Base-by-base conservation (phyloP, 2,797 vertebrate genomes). In the Poecilia velifera region DNA sequence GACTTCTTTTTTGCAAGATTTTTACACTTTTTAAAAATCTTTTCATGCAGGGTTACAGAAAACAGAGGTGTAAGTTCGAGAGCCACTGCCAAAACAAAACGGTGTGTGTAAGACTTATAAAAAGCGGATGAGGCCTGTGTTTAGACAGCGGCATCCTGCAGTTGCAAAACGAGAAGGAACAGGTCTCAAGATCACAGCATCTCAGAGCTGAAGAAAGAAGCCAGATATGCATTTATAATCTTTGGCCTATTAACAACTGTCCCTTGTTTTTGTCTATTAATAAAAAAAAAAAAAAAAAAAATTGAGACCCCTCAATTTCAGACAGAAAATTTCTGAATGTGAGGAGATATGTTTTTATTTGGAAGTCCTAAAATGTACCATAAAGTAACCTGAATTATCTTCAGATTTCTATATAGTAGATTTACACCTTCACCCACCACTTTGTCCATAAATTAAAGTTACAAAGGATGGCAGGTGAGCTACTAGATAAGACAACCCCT, bases 111-210 rank as follows among this genome's bases (percentile, higher is more conserved):
- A 86, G 78, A 84, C 73, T 88, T 87, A 81, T 81, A 76, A 88
- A 78, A 76, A 73, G 80, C 86, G 74, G 74, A 81, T 28, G n/a
- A 28, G 64, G 75, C 71, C 84, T 87, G 76, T 94, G 92, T 95
- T 94, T 94, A 87, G 82, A 94, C 89, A 86, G 78, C 46, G 73
- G 90, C 91, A 93, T 94, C 94, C 93, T 94, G 92, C 76, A 3
- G 80, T 64, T 77, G 73, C 87, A 80, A 85, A 81, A 84, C 71
- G 77, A 91, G 76, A 68, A 43, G 82, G 76, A 92, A 84, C 66
- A 80, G 36, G 68, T 86, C 76, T 79, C 0, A 0, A 76, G 62
- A 89, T 85, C 82, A 73, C 74, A 80, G 57, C 51, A 22, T 76
- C 79, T 49, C 57, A 25, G 76, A 62, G 72, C 49, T 73, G 20